Percentiles rank a stretch among this genome's conserved stretches.
Conservation (phyloP, 2,113 vertebrate species). For the Nanger granti region DNA sequence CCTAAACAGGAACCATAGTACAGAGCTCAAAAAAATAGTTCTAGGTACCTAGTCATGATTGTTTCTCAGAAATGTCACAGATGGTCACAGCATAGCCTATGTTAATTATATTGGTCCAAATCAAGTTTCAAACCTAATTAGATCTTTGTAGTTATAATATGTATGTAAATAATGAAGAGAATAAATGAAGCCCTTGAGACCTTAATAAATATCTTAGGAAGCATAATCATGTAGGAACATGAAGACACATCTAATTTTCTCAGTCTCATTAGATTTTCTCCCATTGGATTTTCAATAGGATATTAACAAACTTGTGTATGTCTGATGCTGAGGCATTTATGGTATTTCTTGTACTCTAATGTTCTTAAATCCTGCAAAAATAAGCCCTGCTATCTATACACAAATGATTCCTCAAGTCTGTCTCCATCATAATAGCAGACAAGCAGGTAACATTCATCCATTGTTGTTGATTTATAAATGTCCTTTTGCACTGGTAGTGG, state of each 20-base stretch:
- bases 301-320: neutral
- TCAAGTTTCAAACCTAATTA: slow-evolving; percentile 36
- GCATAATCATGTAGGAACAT: neutral
- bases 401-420: neutral
- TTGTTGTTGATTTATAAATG: neutral
- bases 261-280: neutral
- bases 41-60: neutral
- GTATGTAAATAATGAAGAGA: neutral
- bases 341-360: neutral
- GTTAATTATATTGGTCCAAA: neutral
- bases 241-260: neutral
- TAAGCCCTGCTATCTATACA: neutral
- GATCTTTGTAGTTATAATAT: neutral
- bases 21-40: neutral
- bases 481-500: neutral
- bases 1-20: neutral
- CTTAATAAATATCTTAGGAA: neutral
- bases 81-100: neutral
- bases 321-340: neutral
- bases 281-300: slow-evolving; percentile 1
- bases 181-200: slow-evolving; percentile 22
- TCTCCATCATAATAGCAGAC: neutral
- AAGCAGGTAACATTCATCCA: neutral
- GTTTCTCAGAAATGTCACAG: neutral
- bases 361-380: neutral